Base-by-base conservation (phyloP, 2,113 vertebrate genomes). In the Chloebia gouldiae region DNA sequence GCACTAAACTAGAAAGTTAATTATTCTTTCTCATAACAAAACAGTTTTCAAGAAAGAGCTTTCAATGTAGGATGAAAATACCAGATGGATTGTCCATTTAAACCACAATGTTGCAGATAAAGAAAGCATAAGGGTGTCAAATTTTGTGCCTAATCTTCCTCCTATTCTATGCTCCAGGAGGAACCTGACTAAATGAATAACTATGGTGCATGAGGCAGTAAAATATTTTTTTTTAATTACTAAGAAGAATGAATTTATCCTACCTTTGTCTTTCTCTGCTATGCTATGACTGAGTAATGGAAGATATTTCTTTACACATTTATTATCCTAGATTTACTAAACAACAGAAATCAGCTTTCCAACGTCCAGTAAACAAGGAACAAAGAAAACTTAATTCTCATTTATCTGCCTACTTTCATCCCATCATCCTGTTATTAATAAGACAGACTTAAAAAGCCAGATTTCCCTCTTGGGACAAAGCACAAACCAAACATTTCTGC, bases 21-120 rank as follows among this genome's bases (percentile, higher is more conserved):
- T 77, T 92, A 95, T n/a, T 77, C 63, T 87, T 39, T 79, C 66
- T 81, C 57, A 47, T 61, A 90, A 91, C 37, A 73, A 73, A 92
- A 86, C 49, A 64, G 66, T 79, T 92, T 86, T 78, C 68, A 78
- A 69, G 69, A 33, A 65, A 54, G 65, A 95, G 45, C 49, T 90
- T 91, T 76, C 21, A 13, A 77, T 63, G 50, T 50, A 92, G 44
- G 77, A 88, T 71, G 73, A 91, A 94, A 92, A 92, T 78, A 95
- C 69, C 88, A 94, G 83, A 95, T 88, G 81, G 82, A 90, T 89
- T 71, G 59, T 51, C 59, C 65, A 85, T 84, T 88, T 92, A 91
- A 84, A 94, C 49, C 57, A 75, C 47, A 70, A 69, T 5, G 57
- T 7, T 91, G 83, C 71, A 95, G 68, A 66, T 95, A 88, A 93